A percentile compares a stretch with the other conserved stretches of the same genome.
Evolutionary conservation across 2,888 invertebrate genomes (phyloP).

Genomic region (Gymnoscelis rufifasciata): DNA sequence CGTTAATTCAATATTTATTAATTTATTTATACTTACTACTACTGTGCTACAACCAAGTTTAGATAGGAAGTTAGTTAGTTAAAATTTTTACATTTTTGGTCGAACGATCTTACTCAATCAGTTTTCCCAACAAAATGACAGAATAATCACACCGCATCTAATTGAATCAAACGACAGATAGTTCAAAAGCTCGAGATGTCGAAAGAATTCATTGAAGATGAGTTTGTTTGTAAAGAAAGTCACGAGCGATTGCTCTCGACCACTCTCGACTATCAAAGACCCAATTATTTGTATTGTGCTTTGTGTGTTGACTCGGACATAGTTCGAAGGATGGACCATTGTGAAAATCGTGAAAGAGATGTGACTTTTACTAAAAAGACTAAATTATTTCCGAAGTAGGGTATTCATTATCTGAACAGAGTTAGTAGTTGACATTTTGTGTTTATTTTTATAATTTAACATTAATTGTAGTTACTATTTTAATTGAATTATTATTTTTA

Average conservation of each 20-base stretch:
- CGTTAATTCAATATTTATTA: too few species aligned
- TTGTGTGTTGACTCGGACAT: neutral
- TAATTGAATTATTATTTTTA: too few species aligned
- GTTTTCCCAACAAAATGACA: neutral
- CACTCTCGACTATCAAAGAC: conserved; percentile 20
- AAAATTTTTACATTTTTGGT: too few species aligned
- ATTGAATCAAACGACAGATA: conserved; percentile 6
- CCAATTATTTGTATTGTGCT: conserved; percentile 18
- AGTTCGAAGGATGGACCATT: neutral
- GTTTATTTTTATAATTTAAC: too few species aligned
- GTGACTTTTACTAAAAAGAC: neutral
- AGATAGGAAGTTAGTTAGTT: too few species aligned
- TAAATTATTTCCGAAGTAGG: too few species aligned
- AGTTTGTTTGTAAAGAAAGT: conserved; percentile 22
- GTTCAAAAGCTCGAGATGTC: conserved; percentile 8
- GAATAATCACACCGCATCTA: neutral
- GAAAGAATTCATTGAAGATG: conserved; percentile 7
- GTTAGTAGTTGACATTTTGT: too few species aligned
- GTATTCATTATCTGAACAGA: too few species aligned
- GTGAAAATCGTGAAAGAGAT: neutral
- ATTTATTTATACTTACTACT: too few species aligned
- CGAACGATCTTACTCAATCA: neutral
- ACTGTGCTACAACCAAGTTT: too few species aligned
- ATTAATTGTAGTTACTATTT: too few species aligned
- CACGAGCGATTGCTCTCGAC: conserved; percentile 16